Evolutionary conservation across 2,797 vertebrate species (phyloP), one percentile per base, ranked within the genome.

Genomic region (Pampus argenteus): DNA sequence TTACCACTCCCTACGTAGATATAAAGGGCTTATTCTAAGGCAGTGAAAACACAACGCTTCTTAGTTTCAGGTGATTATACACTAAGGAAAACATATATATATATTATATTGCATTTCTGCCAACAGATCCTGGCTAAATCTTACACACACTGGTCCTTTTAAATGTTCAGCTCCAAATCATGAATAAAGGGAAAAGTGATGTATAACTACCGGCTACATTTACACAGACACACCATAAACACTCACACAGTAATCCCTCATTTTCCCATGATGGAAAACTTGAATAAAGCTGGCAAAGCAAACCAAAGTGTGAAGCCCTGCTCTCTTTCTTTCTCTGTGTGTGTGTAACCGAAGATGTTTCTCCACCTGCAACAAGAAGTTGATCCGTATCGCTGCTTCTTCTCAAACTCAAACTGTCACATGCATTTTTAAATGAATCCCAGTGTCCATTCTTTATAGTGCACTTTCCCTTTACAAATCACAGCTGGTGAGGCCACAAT

Each of bases 351-450:
- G 18, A 77, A 74, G 72, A 83, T 3, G 26, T 54, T 23, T 60
- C 58, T 71, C 52, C 72, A 87, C 71, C 75, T 79, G 64, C 50
- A 73, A 23, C 51, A 26, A 29, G 26, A 71, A 2, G 26, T 22
- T 71, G 15, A 22, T 63, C 20, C 28, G 50, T 51, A 40, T 54
- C 13, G n/a, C 50, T 75, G 71, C 73, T 83, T 79, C 60, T 77
- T 71, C 50, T 76, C 71, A 65, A 58, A 71, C 22, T 57, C 48
- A 63, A 60, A 48, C 47, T 74, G 72, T 67, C 78, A 65, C 9
- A 60, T 59, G 42, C 11, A 64, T 76, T 78, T 78, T 66, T 64
- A 68, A 69, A 36, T 51, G 22, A 73, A 47, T 25, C 0, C 5
- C 44, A 2, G 28, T 58, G 23, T 70, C 49, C 48, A 60, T 13